Evolutionary conservation across 2,113 vertebrate genomes (phyloP).

Genomic region (Regulus satrapa): DNA sequence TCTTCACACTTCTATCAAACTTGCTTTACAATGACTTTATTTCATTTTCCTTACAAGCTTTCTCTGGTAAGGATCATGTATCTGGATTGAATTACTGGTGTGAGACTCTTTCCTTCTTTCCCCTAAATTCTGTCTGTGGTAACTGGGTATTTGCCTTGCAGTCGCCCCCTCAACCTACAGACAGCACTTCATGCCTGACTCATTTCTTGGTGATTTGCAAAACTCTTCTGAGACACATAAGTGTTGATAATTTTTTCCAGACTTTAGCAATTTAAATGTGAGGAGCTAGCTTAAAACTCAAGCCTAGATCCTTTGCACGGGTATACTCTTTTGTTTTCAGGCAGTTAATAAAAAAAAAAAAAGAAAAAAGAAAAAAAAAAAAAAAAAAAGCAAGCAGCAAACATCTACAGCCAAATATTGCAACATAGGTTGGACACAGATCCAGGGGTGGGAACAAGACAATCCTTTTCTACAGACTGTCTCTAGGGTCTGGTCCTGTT

Average conservation of each 20-base stretch:
- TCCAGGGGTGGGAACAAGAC: slow-evolving; percentile 28
- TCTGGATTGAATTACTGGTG: background rate
- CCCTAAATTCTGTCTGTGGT: background rate
- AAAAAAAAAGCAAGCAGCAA: no score
- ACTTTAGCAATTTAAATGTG: background rate
- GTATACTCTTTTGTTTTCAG: background rate
- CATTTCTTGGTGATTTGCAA: background rate
- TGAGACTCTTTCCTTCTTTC: background rate
- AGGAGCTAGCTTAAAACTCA: background rate
- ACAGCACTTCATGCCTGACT: background rate
- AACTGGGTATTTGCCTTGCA: background rate
- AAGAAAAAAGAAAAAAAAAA: fast-evolving
- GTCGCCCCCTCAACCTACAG: background rate
- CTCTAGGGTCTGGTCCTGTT: slow-evolving; percentile 10
- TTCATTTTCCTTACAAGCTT: background rate
- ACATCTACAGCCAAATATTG: slow-evolving; percentile 35
- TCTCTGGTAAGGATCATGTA: background rate
- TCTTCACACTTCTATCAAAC: background rate
- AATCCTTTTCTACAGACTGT: background rate
- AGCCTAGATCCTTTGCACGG: background rate
- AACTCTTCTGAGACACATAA: background rate
- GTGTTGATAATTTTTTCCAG: background rate
- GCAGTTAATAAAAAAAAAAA: background rate
- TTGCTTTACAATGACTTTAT: background rate
- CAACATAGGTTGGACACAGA: slow-evolving; percentile 36